A percentile compares a stretch with the other conserved stretches of the same genome.
These are phyloP conservation scores for Herpetotheres cachinnans DNA, from an alignment of 2,113 vertebrate species.

Conservation along the genomic window DNA sequence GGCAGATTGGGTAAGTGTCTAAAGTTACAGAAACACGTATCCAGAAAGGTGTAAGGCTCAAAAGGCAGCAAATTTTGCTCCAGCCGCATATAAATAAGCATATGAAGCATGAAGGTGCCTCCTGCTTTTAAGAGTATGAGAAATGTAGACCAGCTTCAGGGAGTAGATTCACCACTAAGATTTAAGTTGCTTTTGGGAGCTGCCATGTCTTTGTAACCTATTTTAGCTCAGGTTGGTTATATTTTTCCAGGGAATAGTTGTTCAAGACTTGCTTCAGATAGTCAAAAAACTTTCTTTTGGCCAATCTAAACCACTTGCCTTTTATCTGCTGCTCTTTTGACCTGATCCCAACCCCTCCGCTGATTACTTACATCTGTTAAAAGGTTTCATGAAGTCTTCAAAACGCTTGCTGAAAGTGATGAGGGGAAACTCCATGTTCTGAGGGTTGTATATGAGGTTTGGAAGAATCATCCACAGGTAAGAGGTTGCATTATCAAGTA, in stretches of 20 bases:
- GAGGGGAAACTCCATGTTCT: conserved; percentile 97
- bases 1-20: not conserved
- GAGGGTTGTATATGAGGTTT: conserved; percentile 91
- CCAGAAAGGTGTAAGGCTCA: not conserved
- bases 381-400: conserved; percentile 98
- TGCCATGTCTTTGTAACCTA: not conserved
- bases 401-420: conserved; percentile 88
- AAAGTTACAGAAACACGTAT: not conserved
- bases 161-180: not conserved
- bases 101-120: not conserved
- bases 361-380: not conserved
- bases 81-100: not conserved
- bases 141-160: not conserved
- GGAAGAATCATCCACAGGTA: conserved; percentile 97
- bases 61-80: not conserved
- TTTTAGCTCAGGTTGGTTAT: not conserved
- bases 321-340: not conserved
- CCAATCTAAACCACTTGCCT: not conserved
- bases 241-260: not conserved
- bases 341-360: not conserved
- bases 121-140: not conserved
- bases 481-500: not conserved
- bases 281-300: not conserved
- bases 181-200: not conserved
- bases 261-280: not conserved